These are phyloP conservation scores for Aselliscus stoliczkanus DNA, from an alignment of 2,797 vertebrate species.

Conservation along the genomic window DNA sequence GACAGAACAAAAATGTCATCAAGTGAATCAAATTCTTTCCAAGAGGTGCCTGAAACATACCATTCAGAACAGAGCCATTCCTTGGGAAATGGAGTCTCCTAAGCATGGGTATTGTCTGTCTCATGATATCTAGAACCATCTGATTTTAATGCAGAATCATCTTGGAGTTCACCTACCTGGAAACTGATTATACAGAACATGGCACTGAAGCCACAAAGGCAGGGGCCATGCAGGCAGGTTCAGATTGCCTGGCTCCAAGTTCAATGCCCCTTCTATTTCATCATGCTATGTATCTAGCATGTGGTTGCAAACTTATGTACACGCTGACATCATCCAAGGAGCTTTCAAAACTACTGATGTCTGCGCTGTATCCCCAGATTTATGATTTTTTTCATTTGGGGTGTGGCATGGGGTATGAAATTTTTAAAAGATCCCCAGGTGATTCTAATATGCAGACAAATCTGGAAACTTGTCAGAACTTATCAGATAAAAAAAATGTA, in stretches of 20 bases:
- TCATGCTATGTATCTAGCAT: not conserved
- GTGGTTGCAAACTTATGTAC: not conserved
- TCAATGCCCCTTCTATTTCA: not conserved
- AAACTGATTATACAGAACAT: not conserved
- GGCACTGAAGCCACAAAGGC: not conserved
- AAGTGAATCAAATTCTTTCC: constrained; percentile 25
- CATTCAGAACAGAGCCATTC: not conserved
- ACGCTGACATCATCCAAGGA: not conserved
- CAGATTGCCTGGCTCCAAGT: not conserved
- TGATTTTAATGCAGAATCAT: not conserved
- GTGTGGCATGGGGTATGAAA: not conserved
- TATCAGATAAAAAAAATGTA: not conserved
- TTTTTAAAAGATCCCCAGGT: not conserved
- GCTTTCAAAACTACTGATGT: not conserved
- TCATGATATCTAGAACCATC: not conserved
- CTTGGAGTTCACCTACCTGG: not conserved
- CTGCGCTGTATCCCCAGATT: not conserved
- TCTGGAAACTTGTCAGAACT: not conserved
- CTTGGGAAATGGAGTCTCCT: not conserved
- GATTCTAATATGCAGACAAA: not conserved
- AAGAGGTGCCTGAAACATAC: not conserved
- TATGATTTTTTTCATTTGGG: not conserved
- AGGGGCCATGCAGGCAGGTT: not conserved
- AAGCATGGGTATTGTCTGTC: not conserved
- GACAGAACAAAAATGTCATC: constrained; percentile 13